Evolutionary conservation across 2,888 invertebrate species (phyloP).

Genomic region (Malacosoma neustria): DNA sequence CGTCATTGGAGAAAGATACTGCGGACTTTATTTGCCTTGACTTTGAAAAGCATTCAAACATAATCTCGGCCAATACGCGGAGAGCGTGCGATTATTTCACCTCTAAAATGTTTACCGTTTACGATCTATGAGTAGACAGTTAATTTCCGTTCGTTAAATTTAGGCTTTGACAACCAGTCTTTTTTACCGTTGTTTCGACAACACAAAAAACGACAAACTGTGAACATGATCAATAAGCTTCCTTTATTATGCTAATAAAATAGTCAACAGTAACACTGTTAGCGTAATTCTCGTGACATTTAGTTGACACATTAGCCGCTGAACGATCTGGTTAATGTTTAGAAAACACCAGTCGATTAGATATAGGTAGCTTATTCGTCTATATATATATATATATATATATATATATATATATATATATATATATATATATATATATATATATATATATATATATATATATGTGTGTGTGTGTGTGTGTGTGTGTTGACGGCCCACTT

Average conservation of each 20-base stretch:
- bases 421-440: no score
- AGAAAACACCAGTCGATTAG: no score
- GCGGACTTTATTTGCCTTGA: background rate
- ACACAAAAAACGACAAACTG: background rate
- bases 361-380: no score
- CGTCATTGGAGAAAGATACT: background rate
- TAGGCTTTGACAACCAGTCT: background rate
- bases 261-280: background rate
- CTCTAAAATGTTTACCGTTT: background rate
- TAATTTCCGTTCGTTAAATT: background rate
- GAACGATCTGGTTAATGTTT: no score
- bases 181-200: background rate
- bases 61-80: background rate
- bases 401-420: no score
- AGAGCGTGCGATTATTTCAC: background rate
- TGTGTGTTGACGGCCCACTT: no score
- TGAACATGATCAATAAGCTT: background rate
- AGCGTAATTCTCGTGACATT: background rate
- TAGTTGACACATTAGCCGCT: no score
- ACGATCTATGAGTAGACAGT: background rate
- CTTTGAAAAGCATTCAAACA: background rate
- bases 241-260: background rate
- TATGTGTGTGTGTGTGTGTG: no score
- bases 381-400: no score
- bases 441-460: no score